phyloP scores from a whole-genome alignment of 2,797 vertebrate genomes.

The Zalophus californianus region DNA sequence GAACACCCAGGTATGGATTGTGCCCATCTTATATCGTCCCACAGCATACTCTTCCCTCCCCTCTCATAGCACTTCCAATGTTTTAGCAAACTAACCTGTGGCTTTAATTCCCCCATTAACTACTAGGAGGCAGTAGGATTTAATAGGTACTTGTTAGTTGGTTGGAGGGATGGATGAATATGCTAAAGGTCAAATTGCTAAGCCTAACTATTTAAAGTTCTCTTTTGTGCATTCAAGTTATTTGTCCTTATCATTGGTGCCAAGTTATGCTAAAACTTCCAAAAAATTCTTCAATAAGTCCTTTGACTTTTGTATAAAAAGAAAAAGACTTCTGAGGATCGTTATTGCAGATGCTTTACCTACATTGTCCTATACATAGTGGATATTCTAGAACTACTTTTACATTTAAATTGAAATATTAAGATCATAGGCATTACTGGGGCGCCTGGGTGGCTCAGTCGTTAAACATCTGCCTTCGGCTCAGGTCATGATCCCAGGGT shows the following conservation, averaged over 20 bases:
- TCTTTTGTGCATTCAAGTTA: constrained; percentile 59
- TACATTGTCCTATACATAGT: not conserved
- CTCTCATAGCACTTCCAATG: not conserved
- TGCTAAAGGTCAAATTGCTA: constrained; percentile 47
- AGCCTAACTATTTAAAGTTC: constrained; percentile 52
- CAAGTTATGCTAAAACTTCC: constrained; percentile 66
- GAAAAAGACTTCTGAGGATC: constrained; percentile 18
- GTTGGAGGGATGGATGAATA: constrained; percentile 28
- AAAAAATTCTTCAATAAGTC: constrained; percentile 55
- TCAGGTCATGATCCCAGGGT: no score
- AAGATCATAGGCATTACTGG: constrained; percentile 12
- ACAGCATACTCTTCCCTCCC: not conserved
- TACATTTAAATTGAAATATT: not conserved
- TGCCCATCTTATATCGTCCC: not conserved
- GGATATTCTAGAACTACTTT: constrained; percentile 20
- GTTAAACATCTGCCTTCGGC: no score
- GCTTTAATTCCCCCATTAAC: not conserved
- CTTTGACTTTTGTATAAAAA: constrained; percentile 33
- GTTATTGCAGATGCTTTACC: not conserved
- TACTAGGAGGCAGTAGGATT: not conserved
- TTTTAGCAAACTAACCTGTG: not conserved
- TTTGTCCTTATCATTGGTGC: constrained; percentile 29
- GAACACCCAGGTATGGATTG: not conserved
- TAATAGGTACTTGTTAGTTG: not conserved
- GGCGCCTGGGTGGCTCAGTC: no score